Base-by-base conservation (phyloP, 2,888 invertebrate genomes). In the Odontomyia ornata region DNA sequence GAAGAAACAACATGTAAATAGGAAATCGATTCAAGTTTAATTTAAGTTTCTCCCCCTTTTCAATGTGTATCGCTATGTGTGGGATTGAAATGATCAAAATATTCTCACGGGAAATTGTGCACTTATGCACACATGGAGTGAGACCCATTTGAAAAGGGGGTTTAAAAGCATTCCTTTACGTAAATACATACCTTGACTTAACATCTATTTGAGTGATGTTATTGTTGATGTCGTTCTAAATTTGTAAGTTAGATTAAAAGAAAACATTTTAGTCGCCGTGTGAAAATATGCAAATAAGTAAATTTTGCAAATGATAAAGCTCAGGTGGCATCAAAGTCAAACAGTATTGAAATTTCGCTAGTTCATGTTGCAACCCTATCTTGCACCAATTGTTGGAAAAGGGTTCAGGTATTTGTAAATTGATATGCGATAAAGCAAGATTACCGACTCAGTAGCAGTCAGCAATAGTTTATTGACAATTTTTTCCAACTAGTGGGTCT, bases 91-190 rank as follows among this genome's bases (percentile, higher is more conserved):
- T 3, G n/a, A 15, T 56, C 1, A 72, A 27, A 72, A 72, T 72
- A 28, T 72, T 72, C 71, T 52, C 71, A 72, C 71, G 71, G 71
- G 71, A 72, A 72, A 27, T 56, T 72, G 52, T 72, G 71, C 71
- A 72, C 28, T 72, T 72, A 72, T 72, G 71, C 71, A 72, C 23
- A 72, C 71, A 72, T 13, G 52, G 23, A 27, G 67, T 27, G 28
- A 23, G 56, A 18, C 28, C 56, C 7, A 52, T 72, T 72, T 30
- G 13, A 43, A 56, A 52, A 5, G 36, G 36, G 71, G 71, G 71
- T 52, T 72, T 52, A 56, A 72, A 56, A 28, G 18, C 27, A 72
- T 72, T 71, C 27, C 47, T 47, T 27, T 7, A 64, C 4, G 11
- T 28, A 64, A 65, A 65, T 43, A 28, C 28, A 18, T 1, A 65